Conservation (phyloP, 2,113 vertebrate genomes). For the Ptilonorhynchus violaceus region DNA sequence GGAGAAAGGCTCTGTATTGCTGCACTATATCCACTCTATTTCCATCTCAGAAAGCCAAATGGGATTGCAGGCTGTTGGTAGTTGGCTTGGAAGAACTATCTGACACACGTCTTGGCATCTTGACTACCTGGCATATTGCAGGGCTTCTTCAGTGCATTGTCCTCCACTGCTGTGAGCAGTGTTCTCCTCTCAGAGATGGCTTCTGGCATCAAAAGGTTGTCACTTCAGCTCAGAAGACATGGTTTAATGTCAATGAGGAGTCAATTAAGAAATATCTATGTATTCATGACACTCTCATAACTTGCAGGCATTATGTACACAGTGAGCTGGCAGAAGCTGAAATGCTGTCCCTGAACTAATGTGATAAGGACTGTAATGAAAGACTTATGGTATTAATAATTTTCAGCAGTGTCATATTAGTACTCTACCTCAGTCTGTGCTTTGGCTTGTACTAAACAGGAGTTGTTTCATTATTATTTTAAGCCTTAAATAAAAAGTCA, state of each 20-base stretch:
- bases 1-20: not conserved
- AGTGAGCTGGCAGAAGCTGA: not conserved
- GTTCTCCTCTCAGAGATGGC: not conserved
- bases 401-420: conserved; percentile 25
- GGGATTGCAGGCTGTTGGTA: not conserved
- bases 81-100: not conserved
- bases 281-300: conserved; percentile 31
- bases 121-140: not conserved
- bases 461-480: conserved; percentile 19
- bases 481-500: conserved; percentile 16
- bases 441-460: not conserved
- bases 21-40: not conserved
- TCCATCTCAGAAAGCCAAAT: not conserved
- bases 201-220: not conserved
- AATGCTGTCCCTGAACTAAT: conserved; percentile 15
- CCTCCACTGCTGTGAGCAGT: not conserved
- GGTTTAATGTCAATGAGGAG: not conserved
- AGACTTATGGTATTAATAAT: not conserved
- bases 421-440: not conserved
- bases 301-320: not conserved
- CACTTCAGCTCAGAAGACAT: not conserved
- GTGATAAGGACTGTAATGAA: conserved; percentile 35
- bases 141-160: not conserved
- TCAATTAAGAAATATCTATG: conserved; percentile 34
- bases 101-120: not conserved